Evolutionary conservation across 2,797 vertebrate species (phyloP), one percentile per base, ranked within the genome.

Genomic region (Micromesistius poutassou): DNA sequence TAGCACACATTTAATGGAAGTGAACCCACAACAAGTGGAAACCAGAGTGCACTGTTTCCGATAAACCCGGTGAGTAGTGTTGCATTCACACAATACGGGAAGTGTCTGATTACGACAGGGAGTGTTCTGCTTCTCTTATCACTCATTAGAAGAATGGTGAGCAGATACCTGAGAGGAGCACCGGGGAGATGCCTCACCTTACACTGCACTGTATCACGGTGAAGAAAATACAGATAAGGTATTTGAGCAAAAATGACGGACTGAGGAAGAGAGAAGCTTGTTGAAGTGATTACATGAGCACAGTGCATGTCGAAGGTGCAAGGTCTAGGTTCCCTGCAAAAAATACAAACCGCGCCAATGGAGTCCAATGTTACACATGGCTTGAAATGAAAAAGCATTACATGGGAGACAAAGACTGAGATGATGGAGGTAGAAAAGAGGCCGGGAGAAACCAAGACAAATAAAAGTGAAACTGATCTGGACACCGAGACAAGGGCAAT

Each of bases 21-120:
- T 13, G 66, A 10, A 25, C 36, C 5, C 62, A 40, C 62, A 22
- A 40, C 42, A 74, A 40, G 25, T 66, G 75, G 75, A 76, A 77
- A 78, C 74, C 30, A 68, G 66, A 75, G 62, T 38, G 35, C 76
- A 33, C 28, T 72, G 35, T 78, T 30, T 70, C n/a, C 71, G 50
- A 71, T 74, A 55, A 31, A 77, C 16, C 76, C 73, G 30, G 76
- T 66, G 74, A 78, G 55, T 83, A 40, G 46, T 30, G 71, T 81
- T 83, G 66, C 84, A 76, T 74, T 66, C 46, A 75, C 76, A 88
- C 88, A 88, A 87, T 80, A 83, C 84, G 73, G 35, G 46, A 71
- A 30, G 74, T 85, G 84, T 91, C 82, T n/a, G 5, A 79, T 91
- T 89, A 55, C 71, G 76, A 76, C 73, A 78, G 81, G 86, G 85